Evolutionary conservation across 2,797 vertebrate genomes (phyloP), one percentile per base, ranked within the genome.

Genomic region (Notolepis coatsorum): DNA sequence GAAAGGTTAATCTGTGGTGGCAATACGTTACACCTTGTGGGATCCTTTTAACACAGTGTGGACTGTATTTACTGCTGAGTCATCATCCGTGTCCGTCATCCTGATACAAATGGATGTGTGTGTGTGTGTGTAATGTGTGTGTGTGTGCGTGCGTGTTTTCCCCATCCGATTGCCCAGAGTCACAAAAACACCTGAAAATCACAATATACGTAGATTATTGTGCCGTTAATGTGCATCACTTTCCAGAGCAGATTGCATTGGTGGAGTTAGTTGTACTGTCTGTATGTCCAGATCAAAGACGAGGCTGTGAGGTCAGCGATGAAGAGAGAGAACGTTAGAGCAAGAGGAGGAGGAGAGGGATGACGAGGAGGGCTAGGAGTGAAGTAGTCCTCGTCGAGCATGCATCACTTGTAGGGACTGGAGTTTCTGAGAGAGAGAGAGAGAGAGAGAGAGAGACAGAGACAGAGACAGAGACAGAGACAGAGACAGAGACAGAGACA

Each of bases 251-350:
- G 43, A 66, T 64, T 49, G 56, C 51, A 48, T 47, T 18, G 10
- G 62, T 25, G 58, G 35, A 54, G 46, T 57, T 73, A 47, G 8
- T 35, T 2, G n/a, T n/a, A n/a, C n/a, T n/a, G n/a, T n/a, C n/a
- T n/a, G 4, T 61, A 49, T 24, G 71, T 53, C 6, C 51, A 10
- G 45, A 12, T 45, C 39, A 6, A 55, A 39, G 28, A 45, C 30
- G 6, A 41, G 43, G 42, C 9, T n/a, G 51, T 7, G 56, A 56
- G 65, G 69, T 68, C 65, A 41, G 46, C 0, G 48, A 21, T 0
- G 47, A 54, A 53, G 73, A 61, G 2, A 42, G 55, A 56, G 31
- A 68, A 46, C 37, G 68, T 92, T 85, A 91, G 75, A 88, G 67
- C 3, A 73, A 74, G 37, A 81, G 50, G 48, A 79, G 54, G 38